A percentile compares a stretch with the other conserved stretches of the same genome.
Evolutionary conservation across 2,888 invertebrate species (phyloP).

Genomic region (Brenthis ino): DNA sequence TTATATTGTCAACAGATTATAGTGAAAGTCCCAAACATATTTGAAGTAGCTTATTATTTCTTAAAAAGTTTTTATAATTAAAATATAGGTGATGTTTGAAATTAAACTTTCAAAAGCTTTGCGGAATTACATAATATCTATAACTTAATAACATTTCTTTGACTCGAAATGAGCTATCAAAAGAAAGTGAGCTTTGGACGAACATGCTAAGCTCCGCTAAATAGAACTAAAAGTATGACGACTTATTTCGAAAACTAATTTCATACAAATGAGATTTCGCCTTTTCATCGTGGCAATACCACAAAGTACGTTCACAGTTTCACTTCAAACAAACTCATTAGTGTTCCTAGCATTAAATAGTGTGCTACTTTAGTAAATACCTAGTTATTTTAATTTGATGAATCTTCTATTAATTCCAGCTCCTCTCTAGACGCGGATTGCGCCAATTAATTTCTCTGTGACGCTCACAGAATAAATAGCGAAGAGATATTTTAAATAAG

Average conservation of each 20-base stretch:
- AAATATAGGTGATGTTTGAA: not conserved
- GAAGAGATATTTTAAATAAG: conserved; percentile 9
- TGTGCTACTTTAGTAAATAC: conserved; percentile 33
- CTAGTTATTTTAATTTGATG: conserved; percentile 33
- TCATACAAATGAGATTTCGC: conserved; percentile 45
- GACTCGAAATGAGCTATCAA: conserved; percentile 27
- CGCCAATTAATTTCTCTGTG: conserved; percentile 22
- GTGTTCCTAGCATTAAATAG: conserved; percentile 43
- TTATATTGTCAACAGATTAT: no score
- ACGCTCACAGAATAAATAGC: conserved; percentile 13
- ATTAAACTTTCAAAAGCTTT: not conserved
- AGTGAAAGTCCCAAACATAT: no score
- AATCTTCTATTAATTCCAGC: conserved; percentile 28
- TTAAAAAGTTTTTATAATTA: no score
- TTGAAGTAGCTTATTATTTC: no score
- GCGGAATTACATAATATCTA: conserved; percentile 6
- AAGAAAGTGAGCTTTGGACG: conserved; percentile 21
- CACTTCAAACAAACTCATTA: conserved; percentile 48
- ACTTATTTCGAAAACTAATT: conserved; percentile 43
- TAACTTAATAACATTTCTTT: conserved; percentile 31
- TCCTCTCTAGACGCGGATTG: conserved; percentile 18
- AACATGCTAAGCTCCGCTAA: conserved; percentile 18
- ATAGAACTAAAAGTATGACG: conserved; percentile 34
- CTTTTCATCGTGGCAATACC: conserved; percentile 37
- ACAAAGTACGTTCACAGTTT: conserved; percentile 38